These are phyloP conservation scores for Habropoda laboriosa DNA, from an alignment of 1,140 invertebrate species.

Conservation along the genomic window DNA sequence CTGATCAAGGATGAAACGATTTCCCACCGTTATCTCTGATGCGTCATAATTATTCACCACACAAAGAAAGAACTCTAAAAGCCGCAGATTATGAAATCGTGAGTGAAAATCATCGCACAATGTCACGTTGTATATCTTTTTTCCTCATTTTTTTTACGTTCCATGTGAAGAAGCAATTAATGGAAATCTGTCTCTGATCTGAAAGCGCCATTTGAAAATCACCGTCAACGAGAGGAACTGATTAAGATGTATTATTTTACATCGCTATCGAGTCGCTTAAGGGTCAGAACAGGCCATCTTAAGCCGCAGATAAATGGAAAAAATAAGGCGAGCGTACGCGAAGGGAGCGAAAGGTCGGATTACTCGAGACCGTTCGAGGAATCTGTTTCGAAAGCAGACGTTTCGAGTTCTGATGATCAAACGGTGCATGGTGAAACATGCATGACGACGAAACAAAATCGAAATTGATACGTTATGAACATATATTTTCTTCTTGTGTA, in stretches of 20 bases:
- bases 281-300: conserved; percentile 67
- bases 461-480: not conserved
- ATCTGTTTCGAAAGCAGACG: conserved; percentile 31
- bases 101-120: not conserved
- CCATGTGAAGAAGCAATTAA: not conserved
- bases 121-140: no score
- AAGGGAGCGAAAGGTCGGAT: conserved; percentile 48
- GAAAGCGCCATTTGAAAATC: conserved; percentile 38
- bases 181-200: not conserved
- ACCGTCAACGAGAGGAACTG: not conserved
- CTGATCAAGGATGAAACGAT: no score
- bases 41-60: no score
- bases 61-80: no score
- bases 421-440: no score
- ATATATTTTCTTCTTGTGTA: not conserved
- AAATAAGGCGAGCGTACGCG: conserved; percentile 31
- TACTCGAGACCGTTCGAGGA: conserved; percentile 24
- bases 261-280: conserved; percentile 60
- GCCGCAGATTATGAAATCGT: not conserved
- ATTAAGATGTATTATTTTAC: conserved; percentile 67
- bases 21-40: no score
- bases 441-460: not conserved
- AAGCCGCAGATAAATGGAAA: conserved; percentile 58
- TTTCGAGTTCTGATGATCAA: not conserved
- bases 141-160: not conserved